Base-by-base conservation (phyloP, 2,888 invertebrate species). In the Apomyelois bistriatella region DNA sequence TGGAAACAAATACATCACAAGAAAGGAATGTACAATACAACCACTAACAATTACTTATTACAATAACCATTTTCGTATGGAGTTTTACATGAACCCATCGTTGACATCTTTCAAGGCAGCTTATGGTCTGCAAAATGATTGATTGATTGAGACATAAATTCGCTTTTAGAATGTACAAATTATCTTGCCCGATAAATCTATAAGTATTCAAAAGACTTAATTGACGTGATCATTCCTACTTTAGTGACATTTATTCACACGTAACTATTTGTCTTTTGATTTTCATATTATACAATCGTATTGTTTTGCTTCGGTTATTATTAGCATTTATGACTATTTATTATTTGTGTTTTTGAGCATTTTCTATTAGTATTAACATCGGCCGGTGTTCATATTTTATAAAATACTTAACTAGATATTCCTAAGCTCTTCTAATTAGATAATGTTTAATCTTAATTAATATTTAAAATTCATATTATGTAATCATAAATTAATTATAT, bases 141-240 rank as follows among this genome's bases (percentile, higher is more conserved):
- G 22, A 22, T 22, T 22, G 22, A 22, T n/a, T n/a, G 22, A 5
- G 22, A 22, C 22, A 22, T 22, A 22, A 22, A 22, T 22, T 22
- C 22, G 10, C 32, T 32, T 6, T 32, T 32, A 32, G 32, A 7
- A 7, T 10, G 1, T 32, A 32, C 32, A 32, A 28, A 32, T 28
- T 13, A 28, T 38, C 49, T 40, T 49, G 49, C 49, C 16, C n/a
- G 12, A 22, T 17, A 9, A 36, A 48, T 48, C 7, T 32, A n/a
- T 46, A 36, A 49, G 28, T 49, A 38, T 49, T 50, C 30, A 49
- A 57, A 54, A 51, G 53, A 57, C 48, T 48, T 49, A 41, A 52
- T 40, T 50, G 46, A 35, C 40, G 8, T 16, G 40, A 40, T 38
- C 49, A 50, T 50, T 50, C 49, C 49, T 37, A 17, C 16, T 16